A percentile compares a stretch with the other conserved stretches of the same genome.
These are phyloP conservation scores for Loxodonta africana DNA, from an alignment of 2,113 vertebrate genomes.

Conservation along the genomic window DNA sequence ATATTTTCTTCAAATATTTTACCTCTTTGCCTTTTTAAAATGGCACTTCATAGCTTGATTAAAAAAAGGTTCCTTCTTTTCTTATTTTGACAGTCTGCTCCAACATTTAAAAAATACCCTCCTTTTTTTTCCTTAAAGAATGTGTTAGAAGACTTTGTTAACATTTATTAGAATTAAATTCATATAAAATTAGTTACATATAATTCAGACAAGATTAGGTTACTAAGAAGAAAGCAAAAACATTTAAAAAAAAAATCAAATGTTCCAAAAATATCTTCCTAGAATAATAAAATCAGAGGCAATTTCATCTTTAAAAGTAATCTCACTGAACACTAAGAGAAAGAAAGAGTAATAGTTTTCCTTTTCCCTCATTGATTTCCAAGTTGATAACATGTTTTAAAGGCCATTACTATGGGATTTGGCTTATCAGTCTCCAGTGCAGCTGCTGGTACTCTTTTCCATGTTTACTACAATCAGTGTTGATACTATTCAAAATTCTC, in stretches of 20 bases:
- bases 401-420: not conserved
- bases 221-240: constrained; percentile 20
- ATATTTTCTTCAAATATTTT: constrained; percentile 85
- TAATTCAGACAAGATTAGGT: not conserved
- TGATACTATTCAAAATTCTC: not conserved
- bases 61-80: constrained; percentile 53
- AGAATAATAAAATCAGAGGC: constrained; percentile 66
- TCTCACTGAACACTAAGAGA: constrained; percentile 59
- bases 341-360: constrained; percentile 54
- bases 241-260: constrained; percentile 50
- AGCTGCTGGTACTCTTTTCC: constrained; percentile 61
- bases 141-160: constrained; percentile 71
- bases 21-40: constrained; percentile 81
- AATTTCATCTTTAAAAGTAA: constrained; percentile 39
- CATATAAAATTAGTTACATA: constrained; percentile 29
- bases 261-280: constrained; percentile 50
- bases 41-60: constrained; percentile 77
- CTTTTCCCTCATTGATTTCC: constrained; percentile 60
- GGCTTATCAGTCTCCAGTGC: not conserved
- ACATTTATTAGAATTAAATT: constrained; percentile 48
- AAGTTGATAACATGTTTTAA: constrained; percentile 35
- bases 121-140: constrained; percentile 70
- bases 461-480: constrained; percentile 54
- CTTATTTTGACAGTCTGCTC: constrained; percentile 31
- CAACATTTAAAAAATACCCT: constrained; percentile 73